Percentiles rank a stretch among this genome's conserved stretches.
phyloP scores from a whole-genome alignment of 2,888 invertebrate genomes.

The Amblyjoppa proteus region DNA sequence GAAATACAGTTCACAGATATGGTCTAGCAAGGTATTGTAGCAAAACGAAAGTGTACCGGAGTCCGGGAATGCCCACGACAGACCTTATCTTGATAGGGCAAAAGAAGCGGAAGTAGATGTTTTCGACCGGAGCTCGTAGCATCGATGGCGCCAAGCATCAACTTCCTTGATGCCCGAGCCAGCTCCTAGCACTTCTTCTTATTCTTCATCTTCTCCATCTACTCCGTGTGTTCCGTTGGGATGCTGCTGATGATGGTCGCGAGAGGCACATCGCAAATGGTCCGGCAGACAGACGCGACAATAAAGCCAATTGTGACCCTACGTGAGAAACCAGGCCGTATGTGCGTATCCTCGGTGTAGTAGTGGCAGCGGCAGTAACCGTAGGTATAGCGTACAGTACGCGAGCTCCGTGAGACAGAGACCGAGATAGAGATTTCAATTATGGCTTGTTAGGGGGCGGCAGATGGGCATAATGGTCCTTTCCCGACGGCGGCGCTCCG shows the following conservation, averaged over 20 bases:
- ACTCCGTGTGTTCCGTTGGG: slow-evolving; percentile 4
- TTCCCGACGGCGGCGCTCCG: slow-evolving; percentile 55
- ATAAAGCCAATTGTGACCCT: slow-evolving; percentile 81
- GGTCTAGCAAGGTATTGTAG: no score
- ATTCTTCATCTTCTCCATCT: slow-evolving; percentile 33
- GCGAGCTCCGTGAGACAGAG: slow-evolving; percentile 54
- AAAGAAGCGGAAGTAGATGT: not conserved
- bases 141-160: slow-evolving; percentile 36
- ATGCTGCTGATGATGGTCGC: slow-evolving; percentile 10
- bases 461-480: slow-evolving; percentile 83
- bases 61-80: no score
- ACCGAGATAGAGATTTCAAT: slow-evolving; percentile 82
- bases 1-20: no score
- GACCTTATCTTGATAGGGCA: not conserved
- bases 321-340: slow-evolving; percentile 80
- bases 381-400: slow-evolving; percentile 27
- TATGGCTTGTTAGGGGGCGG: slow-evolving; percentile 83
- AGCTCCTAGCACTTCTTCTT: slow-evolving; percentile 28
- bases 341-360: slow-evolving; percentile 58
- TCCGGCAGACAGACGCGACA: slow-evolving; percentile 76
- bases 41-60: no score
- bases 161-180: slow-evolving; percentile 13
- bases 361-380: slow-evolving; percentile 15
- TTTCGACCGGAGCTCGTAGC: slow-evolving; percentile 4
- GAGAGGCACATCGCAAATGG: slow-evolving; percentile 63